Base-by-base conservation (phyloP, 2,113 vertebrate species). In the Pyrgilauda ruficollis region DNA sequence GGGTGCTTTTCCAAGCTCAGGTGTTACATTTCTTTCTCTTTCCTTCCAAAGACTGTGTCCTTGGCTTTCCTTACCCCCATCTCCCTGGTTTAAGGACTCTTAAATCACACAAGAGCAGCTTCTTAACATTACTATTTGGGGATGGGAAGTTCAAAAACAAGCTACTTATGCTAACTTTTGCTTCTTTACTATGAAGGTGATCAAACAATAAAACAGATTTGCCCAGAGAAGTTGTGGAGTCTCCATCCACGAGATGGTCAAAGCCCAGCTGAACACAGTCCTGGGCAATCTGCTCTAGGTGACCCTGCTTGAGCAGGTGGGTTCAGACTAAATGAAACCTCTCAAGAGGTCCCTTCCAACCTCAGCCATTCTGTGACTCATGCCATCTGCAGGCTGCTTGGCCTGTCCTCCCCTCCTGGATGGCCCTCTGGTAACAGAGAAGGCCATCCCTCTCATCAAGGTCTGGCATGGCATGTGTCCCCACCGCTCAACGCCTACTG, bases 401-500 rank as follows among this genome's bases (percentile, higher is more conserved):
- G 94, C 89, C 91, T 81, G n/a, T 44, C 50, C 27, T 90, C 50
- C 26, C 37, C 73, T 94, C 84, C 89, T 44, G 52, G 80, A 3
- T 78, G 91, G 83, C 76, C 47, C 84, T 96, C 93, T 89, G 82
- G 2, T 62, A 23, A 9, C 67, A 94, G 90, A 95, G 76, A 39
- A 84, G 63, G 33, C 76, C 91, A 89, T 23, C 76, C 64, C 56
- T 81, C 61, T 84, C 61, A 61, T 95, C 96, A 96, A 97, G 96
- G 96, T 97, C 96, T 97, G 96, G 96, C 52, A 97, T 96, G 96
- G 77, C 95, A 0, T 97, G 91, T 93, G 96, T 94, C 91, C 28
- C 95, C 96, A 97, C 95, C 80, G 83, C 96, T 95, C 96, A 96
- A 94, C 93, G 94, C 95, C 96, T 97, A 41, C 89, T 97, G 96